Evolutionary conservation across 2,888 invertebrate species (phyloP), one percentile per base, ranked within the genome.

Genomic region (Perizoma flavofasciatum): DNA sequence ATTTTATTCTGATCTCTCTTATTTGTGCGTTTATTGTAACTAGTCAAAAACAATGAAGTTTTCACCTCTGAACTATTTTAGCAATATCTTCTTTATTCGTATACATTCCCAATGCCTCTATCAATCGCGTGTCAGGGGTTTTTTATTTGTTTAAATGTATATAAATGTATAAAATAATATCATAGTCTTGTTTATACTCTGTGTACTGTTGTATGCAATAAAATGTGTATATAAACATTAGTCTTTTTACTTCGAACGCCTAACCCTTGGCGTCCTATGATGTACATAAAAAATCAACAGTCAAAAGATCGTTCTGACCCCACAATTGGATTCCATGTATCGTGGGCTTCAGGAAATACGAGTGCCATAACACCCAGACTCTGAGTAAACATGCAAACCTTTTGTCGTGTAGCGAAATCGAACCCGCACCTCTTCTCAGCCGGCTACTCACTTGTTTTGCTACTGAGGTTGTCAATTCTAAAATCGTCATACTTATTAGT

Each of bases 181-280:
- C 63, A 82, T 83, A 80, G 77, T 84, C 81, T 74, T 88, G 83
- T 87, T 86, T 85, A 82, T 85, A 86, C 75, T 76, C 75, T 83
- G 88, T 86, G 81, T 89, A 88, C 85, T 83, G 83, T 85, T 86
- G 87, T 90, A 89, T 86, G 72, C 83, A 81, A 89, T 91, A 89
- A 91, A 91, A 85, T 89, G 87, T 89, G 88, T 81, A 89, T 85
- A 86, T 11, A 81, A 79, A 78, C 62, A 73, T 61, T 59, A 45
- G 53, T 62, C 67, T 64, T 71, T 66, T 67, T 55, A 68, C 65
- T 68, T 53, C n/a, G n/a, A n/a, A n/a, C n/a, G n/a, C n/a, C 11
- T 9, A 48, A 7, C 11, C 8, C 33, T 32, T 45, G 11, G n/a
- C 1, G 7, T n/a, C 44, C 10, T 6, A 11, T 22, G 22, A 5